phyloP scores from a whole-genome alignment of 2,797 vertebrate species.

The Steatocranus sp. region DNA sequence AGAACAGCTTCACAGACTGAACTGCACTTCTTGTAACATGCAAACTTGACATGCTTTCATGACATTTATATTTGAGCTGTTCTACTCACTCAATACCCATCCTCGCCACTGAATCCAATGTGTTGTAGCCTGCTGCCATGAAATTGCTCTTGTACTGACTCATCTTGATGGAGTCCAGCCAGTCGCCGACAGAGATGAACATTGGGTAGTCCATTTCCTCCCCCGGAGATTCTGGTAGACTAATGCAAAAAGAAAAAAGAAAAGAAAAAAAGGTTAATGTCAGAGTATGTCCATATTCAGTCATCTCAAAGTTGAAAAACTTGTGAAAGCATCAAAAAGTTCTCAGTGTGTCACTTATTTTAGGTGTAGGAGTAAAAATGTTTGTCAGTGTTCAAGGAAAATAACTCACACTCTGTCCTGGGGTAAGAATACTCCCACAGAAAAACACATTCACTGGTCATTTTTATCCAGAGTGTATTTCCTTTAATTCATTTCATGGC shows the following conservation, averaged over 20 bases:
- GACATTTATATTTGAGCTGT: not conserved
- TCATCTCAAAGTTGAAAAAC: not conserved
- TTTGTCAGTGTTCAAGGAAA: not conserved
- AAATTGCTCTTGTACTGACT: slow-evolving; percentile 98
- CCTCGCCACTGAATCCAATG: slow-evolving; percentile 87
- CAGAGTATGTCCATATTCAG: not conserved
- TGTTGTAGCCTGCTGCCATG: slow-evolving; percentile 92
- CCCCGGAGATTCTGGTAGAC: slow-evolving; percentile 77
- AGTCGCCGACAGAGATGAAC: slow-evolving; percentile 95
- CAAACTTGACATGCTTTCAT: not conserved
- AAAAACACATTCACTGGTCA: not conserved
- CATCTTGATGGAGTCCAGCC: slow-evolving; percentile 99
- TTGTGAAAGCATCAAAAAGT: not conserved
- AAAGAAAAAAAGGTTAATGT: not conserved
- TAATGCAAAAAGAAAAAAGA: slow-evolving; percentile 21
- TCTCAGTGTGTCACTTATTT: not conserved
- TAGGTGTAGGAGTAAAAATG: not conserved
- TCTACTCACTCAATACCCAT: slow-evolving; percentile 81
- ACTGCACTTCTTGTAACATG: not conserved
- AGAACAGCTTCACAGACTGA: not conserved
- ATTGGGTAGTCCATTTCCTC: slow-evolving; percentile 81
- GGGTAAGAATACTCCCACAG: not conserved
- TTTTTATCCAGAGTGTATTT: not conserved
- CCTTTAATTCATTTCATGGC: not conserved
- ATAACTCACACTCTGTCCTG: not conserved